Base-by-base conservation (phyloP, 2,888 invertebrate genomes). In the Drosophila leonis region DNA sequence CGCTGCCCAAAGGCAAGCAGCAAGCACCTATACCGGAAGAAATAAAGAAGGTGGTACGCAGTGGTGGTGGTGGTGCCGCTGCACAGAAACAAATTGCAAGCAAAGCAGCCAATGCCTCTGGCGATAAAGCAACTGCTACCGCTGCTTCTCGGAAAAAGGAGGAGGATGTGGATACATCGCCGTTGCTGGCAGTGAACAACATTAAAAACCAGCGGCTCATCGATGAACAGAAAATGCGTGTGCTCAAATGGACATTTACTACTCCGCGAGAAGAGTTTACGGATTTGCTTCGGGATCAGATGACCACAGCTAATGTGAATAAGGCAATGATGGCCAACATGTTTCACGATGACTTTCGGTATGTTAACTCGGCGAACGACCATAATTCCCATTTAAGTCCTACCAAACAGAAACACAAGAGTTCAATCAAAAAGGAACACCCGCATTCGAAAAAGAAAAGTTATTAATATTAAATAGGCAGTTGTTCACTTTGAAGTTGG, bases 211-310 rank as follows among this genome's bases (percentile, higher is more conserved):
- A 98, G 92, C 95, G 99, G 61, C 95, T 97, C 51, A 96, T 98
- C 54, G 99, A 99, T 90, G 99, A 99, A 92, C 98, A 97, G 88
- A 97, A 97, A 92, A 94, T 99, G 65, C 98, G 98, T 94, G 96
- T 97, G 7, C 93, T 99, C 24, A 98, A 98, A 92, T 99, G 99
- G 99, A 98, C 98, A 92, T 99, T 99, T 90, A 96, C 97, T 0
- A 95, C 97, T 0, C 98, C 99, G 0, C 94, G 98, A 31, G 97
- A 97, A 86, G 99, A 99, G 91, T 99, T 98, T 94, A 97, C 98
- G 15, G 98, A 98, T 20, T 95, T 98, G 75, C 93, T 99, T 52
- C 97, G 96, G 82, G 97, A 97, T 75, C 97, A 98, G 91, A 98
- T 99, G 98, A 94, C 94, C 0, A 95, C 95, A 29, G 98, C 98